A percentile compares a stretch with the other conserved stretches of the same genome.
phyloP scores from a whole-genome alignment of 1,140 invertebrate species.

The Radopholus similis region DNA sequence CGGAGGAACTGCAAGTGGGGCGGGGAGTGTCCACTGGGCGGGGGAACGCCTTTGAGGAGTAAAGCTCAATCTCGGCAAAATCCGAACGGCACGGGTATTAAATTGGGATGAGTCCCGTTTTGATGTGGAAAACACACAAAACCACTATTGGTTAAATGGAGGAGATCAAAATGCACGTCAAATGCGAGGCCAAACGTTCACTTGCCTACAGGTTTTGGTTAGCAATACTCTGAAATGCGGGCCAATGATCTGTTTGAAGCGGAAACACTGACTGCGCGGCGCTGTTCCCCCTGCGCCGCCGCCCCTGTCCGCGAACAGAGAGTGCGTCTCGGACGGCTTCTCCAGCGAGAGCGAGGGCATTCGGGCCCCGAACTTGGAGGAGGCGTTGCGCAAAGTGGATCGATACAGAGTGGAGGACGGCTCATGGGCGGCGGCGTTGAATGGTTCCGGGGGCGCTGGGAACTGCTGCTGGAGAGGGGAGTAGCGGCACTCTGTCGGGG shows the following conservation, averaged over 20 bases:
- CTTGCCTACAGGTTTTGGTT: neutral
- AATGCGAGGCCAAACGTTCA: no score
- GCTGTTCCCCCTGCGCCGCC: neutral
- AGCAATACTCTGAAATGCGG: neutral
- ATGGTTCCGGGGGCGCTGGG: neutral
- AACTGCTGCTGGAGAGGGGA: neutral
- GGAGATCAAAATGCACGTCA: neutral
- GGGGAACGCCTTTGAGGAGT: no score
- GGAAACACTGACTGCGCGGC: neutral
- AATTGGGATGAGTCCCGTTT: neutral
- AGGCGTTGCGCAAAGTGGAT: conserved; percentile 1
- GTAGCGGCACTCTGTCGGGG: neutral
- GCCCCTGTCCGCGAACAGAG: neutral
- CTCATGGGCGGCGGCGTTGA: neutral
- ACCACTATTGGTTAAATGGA: no score
- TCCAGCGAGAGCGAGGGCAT: conserved; percentile 15
- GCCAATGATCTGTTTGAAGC: no score
- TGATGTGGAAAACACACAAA: neutral
- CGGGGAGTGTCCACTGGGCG: no score
- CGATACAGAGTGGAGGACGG: neutral
- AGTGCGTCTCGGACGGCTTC: no score
- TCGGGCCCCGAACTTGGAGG: neutral
- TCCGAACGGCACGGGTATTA: no score
- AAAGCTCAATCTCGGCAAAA: no score
- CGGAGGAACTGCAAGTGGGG: conserved; percentile 2